These are phyloP conservation scores for Eulemur mongoz DNA, from an alignment of 2,797 vertebrate genomes.

Conservation along the genomic window DNA sequence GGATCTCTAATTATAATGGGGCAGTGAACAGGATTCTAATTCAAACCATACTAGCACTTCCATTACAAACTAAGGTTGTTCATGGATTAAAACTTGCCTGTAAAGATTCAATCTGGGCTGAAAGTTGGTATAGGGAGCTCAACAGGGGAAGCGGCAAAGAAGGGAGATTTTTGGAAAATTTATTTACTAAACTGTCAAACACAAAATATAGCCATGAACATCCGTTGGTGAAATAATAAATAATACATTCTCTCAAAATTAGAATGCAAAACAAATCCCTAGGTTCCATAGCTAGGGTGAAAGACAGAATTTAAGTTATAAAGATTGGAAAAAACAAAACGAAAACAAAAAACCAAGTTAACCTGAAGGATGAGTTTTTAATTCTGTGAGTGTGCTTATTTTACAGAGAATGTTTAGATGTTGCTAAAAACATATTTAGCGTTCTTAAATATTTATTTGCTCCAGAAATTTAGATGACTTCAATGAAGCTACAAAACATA, in stretches of 20 bases:
- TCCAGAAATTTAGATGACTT: constrained; percentile 58
- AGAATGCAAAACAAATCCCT: constrained; percentile 46
- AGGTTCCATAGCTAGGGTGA: background rate
- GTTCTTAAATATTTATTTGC: constrained; percentile 76
- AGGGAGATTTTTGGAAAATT: constrained; percentile 45
- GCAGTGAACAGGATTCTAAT: constrained; percentile 72
- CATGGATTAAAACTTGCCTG: constrained; percentile 79
- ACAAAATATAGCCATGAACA: constrained; percentile 47
- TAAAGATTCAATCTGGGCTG: constrained; percentile 76
- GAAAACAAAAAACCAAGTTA: background rate
- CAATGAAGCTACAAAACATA: constrained; percentile 25
- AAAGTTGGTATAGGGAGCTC: constrained; percentile 66
- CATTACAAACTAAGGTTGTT: constrained; percentile 53
- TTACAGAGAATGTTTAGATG: constrained; percentile 63
- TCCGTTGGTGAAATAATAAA: constrained; percentile 62
- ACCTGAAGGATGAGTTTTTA: constrained; percentile 39
- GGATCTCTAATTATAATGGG: constrained; percentile 76
- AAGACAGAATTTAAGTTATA: background rate
- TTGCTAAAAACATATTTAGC: constrained; percentile 61
- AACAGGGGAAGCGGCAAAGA: constrained; percentile 29
- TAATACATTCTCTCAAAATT: constrained; percentile 48
- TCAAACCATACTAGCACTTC: constrained; percentile 62
- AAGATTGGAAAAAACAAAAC: background rate
- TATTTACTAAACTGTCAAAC: constrained; percentile 60
- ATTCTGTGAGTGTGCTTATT: background rate